A percentile compares a stretch with the other conserved stretches of the same genome.
These are phyloP conservation scores for Gallirallus australis DNA, from an alignment of 2,797 vertebrate genomes.

Conservation along the genomic window DNA sequence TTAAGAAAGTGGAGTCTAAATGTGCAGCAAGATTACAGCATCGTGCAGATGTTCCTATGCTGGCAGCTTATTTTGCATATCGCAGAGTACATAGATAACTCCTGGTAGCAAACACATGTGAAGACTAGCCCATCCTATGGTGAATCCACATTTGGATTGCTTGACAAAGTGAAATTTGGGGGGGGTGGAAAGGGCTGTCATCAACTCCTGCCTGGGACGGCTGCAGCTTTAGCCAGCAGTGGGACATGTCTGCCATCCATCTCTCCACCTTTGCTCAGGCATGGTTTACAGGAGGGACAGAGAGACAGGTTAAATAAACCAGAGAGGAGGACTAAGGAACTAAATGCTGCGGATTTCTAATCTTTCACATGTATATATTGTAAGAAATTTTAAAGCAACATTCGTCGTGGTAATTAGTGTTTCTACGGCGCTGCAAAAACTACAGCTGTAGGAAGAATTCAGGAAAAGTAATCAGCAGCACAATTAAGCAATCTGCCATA, in stretches of 20 bases:
- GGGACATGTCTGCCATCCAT: neutral
- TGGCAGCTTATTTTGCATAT: slow-evolving; percentile 40
- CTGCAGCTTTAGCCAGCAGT: neutral
- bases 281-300: neutral
- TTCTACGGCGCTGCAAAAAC: slow-evolving; percentile 56
- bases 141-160: neutral
- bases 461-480: slow-evolving; percentile 78
- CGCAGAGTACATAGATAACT: neutral
- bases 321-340: neutral
- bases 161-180: neutral
- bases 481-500: slow-evolving; percentile 78
- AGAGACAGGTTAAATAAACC: slow-evolving; percentile 30
- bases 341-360: neutral
- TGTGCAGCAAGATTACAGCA: slow-evolving; percentile 50
- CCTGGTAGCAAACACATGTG: neutral
- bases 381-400: slow-evolving; percentile 57
- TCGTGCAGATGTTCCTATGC: slow-evolving; percentile 70
- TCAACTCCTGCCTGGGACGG: neutral
- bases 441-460: slow-evolving; percentile 72
- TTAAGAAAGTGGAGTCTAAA: slow-evolving; percentile 73
- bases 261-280: neutral
- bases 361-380: slow-evolving; percentile 16
- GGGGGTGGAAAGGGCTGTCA: neutral
- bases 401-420: slow-evolving; percentile 71
- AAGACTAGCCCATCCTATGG: neutral